These are phyloP conservation scores for Himantopus leucocephalus DNA, from an alignment of 2,113 vertebrate species.

Conservation along the genomic window DNA sequence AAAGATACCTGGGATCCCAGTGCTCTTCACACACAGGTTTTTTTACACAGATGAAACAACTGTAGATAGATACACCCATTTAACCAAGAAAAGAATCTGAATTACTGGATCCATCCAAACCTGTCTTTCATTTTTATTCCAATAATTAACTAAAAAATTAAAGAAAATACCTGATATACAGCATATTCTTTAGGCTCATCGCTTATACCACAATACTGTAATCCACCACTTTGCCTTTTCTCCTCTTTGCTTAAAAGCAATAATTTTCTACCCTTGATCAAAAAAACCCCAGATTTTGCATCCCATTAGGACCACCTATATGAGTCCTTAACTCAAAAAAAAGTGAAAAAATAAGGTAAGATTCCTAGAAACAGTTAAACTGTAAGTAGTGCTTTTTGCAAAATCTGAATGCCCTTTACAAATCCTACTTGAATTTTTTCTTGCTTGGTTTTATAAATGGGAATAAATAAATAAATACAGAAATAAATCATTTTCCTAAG, in stretches of 20 bases:
- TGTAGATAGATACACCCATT: not conserved
- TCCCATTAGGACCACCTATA: not conserved
- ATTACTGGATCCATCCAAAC: not conserved
- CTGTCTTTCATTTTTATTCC: not conserved
- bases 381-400: not conserved
- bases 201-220: not conserved
- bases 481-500: conserved; percentile 6
- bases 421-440: not conserved
- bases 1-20: not conserved
- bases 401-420: not conserved
- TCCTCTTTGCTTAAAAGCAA: not conserved
- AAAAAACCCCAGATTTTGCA: not conserved
- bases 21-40: not conserved
- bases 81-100: not conserved
- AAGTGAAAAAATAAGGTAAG: not conserved
- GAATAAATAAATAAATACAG: not conserved
- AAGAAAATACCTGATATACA: not conserved
- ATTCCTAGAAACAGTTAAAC: not conserved
- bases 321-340: not conserved
- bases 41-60: not conserved
- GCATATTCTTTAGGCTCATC: not conserved
- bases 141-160: not conserved
- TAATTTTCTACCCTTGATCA: not conserved
- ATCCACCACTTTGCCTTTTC: not conserved
- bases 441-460: not conserved